phyloP scores from a whole-genome alignment of 2,797 vertebrate genomes.

The Enoplosus armatus region DNA sequence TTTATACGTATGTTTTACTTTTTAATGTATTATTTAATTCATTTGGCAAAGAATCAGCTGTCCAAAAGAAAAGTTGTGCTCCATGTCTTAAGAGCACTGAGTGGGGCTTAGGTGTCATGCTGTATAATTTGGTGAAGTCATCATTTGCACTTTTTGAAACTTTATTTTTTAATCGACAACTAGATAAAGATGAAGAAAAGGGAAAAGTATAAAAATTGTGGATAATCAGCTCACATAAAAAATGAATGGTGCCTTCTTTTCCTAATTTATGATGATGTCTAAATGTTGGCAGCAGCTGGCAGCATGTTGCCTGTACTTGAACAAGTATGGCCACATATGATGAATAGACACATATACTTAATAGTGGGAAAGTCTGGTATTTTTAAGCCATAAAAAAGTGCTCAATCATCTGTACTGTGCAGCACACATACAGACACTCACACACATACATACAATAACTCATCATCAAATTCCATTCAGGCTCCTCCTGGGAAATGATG shows the following conservation, averaged over 20 bases:
- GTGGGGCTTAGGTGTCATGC: not conserved
- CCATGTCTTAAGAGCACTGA: not conserved
- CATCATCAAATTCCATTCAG: conserved; percentile 48
- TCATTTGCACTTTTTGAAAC: not conserved
- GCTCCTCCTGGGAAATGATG: conserved; percentile 51
- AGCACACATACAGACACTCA: conserved; percentile 1
- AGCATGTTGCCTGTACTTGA: not conserved
- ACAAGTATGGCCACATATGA: not conserved
- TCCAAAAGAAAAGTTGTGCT: not conserved
- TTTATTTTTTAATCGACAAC: not conserved
- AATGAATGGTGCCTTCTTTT: not conserved
- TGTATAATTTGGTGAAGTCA: not conserved
- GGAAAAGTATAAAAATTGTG: not conserved
- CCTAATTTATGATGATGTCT: not conserved
- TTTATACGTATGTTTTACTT: not conserved
- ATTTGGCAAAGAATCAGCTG: not conserved
- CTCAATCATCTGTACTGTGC: conserved; percentile 33
- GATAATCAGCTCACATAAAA: not conserved
- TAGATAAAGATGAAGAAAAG: not conserved
- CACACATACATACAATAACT: conserved; percentile 41
- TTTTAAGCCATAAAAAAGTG: conserved; percentile 25
- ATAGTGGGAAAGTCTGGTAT: not conserved
- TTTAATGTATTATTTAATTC: not conserved
- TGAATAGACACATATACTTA: not conserved
- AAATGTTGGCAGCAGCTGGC: not conserved